Base-by-base conservation (phyloP, 2,797 vertebrate genomes). In the Caiman crocodilus region DNA sequence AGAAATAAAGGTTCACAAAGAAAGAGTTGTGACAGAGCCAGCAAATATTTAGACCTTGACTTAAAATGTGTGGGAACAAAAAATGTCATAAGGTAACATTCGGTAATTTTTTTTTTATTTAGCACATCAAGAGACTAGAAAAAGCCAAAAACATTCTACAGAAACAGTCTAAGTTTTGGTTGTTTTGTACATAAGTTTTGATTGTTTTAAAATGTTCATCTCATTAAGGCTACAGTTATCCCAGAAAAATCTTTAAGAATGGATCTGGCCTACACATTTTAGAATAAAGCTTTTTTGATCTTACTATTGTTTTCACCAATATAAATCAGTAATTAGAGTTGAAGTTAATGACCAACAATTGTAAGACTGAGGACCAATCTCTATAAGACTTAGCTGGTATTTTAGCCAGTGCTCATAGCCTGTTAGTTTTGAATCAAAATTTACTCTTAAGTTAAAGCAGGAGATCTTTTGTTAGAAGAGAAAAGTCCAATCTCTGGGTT, bases 141-240 rank as follows among this genome's bases (percentile, higher is more conserved):
- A 87, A 89, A 82, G 64, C 96, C 82, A 28, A 6, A 1, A 91
- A 95, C 84, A 64, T 60, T 82, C 94, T 2, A 80, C 88, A 84
- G 28, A 91, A 96, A 75, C 69, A 84, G 21, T 92, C 90, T 56
- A 32, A 28, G 83, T 18, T 65, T 28, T 5, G 42, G 9, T 42
- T 42, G 42, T 42, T 8, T 42, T 42, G 42, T 42, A 85, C 21
- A 18, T 82, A 88, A 93, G 28, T 87, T 30, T 77, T 26, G 10
- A 26, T 30, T 17, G 59, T 42, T 15, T 61, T 87, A 76, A 89
- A 59, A 57, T 69, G 6, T 4, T 90, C 7, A 84, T 28, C 9
- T 56, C 55, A 82, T 74, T 87, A 92, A 87, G 64, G 9, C 20
- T 75, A 14, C 2, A 56, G 1, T 58, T 55, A 74, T 5, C 28